A percentile compares a stretch with the other conserved stretches of the same genome.
Evolutionary conservation across 2,888 invertebrate species (phyloP).

Genomic region (Neoitamus cyanurus): DNA sequence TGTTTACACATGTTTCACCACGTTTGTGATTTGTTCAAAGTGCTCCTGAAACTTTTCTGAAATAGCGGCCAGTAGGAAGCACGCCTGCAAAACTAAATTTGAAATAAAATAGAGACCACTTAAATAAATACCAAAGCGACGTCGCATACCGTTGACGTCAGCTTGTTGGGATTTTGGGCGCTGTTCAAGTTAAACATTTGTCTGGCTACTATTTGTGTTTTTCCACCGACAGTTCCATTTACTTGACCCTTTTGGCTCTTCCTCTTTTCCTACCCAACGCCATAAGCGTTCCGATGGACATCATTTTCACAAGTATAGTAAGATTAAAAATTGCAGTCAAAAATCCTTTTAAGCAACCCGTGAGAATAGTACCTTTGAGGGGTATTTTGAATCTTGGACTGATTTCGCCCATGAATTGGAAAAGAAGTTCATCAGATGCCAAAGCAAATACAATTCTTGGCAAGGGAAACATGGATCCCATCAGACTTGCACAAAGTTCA

Average conservation of each 20-base stretch:
- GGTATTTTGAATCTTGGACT: constrained; percentile 82
- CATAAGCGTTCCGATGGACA: constrained; percentile 81
- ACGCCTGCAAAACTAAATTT: constrained; percentile 54
- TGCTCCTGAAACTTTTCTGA: constrained; percentile 60
- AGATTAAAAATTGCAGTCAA: constrained; percentile 79
- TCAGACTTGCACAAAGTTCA: constrained; percentile 84
- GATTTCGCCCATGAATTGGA: constrained; percentile 79
- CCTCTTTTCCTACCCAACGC: constrained; percentile 66
- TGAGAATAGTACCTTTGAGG: constrained; percentile 78
- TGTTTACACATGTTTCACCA: too few species aligned
- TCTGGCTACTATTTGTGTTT: constrained; percentile 54
- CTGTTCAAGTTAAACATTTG: constrained; percentile 66
- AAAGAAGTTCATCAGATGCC: constrained; percentile 87
- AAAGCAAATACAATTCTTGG: constrained; percentile 90
- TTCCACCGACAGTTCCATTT: not conserved
- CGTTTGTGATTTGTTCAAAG: constrained; percentile 51
- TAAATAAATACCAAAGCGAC: constrained; percentile 51
- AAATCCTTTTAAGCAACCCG: constrained; percentile 79
- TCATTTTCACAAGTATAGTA: constrained; percentile 78
- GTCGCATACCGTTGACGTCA: constrained; percentile 66
- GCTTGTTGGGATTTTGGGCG: constrained; percentile 65
- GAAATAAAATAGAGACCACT: not conserved
- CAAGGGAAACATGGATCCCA: constrained; percentile 87
- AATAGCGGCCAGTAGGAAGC: constrained; percentile 58
- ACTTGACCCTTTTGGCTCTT: not conserved